Base-by-base conservation (phyloP, 2,888 invertebrate genomes). In the Drosophila pegasa region DNA sequence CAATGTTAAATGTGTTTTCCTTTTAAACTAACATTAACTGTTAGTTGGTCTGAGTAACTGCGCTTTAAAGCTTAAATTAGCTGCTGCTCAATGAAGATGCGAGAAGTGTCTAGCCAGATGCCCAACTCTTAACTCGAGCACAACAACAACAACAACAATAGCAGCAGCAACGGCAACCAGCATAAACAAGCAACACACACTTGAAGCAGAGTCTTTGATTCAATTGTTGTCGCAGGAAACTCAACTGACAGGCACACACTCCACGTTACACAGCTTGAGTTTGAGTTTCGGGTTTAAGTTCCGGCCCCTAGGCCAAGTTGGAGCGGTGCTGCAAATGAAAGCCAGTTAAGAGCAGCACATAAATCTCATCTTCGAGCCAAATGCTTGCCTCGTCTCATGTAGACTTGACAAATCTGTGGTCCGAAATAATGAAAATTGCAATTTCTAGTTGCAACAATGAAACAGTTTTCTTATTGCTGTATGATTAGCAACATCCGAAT, bases 281-380 rank as follows among this genome's bases (percentile, higher is more conserved):
- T 52, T 27, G 38, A n/a, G 38, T 12, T 29, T 38, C 16, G 37
- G 57, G 29, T 14, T 33, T 6, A 20, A 48, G 31, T 20, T 31
- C 48, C 31, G 48, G 48, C 33, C 18, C 37, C 3, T 20, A 20
- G 27, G 51, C 51, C 35, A n/a, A n/a, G 33, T 10, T 48, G 20
- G 6, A 14, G 20, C 12, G 35, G 20, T 27, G 40, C 40, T 63
- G 62, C 62, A 62, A 61, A 41, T 61, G 62, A 63, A 35, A 62
- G 63, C 62, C 41, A 27, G 33, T 20, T 16, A 20, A 41, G 62
- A 40, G 62, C 40, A n/a, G 48, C 62, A 62, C 63, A 63, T 63
- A 63, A 63, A 63, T 63, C 41, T 62, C 9, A 33, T 41, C 5
- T 18, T 20, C 48, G 40, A 48, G 62, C 41, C 48, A 29, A 61